A percentile compares a stretch with the other conserved stretches of the same genome.
phyloP scores from a whole-genome alignment of 1,140 invertebrate genomes.

The Drosophila ercepeae region DNA sequence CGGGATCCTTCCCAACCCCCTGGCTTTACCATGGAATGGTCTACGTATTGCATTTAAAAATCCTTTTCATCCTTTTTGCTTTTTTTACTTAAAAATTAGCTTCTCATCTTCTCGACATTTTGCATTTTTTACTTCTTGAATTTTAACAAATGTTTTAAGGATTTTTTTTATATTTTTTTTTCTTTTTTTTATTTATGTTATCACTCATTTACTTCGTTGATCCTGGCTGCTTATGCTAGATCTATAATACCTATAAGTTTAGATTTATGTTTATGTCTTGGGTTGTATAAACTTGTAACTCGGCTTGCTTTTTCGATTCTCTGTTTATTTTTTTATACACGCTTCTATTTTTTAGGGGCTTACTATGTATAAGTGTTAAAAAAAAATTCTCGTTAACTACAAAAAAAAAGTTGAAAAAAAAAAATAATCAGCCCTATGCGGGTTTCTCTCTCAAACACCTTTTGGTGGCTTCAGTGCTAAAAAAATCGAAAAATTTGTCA shows the following conservation, averaged over 20 bases:
- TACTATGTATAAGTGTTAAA: conserved; percentile 34
- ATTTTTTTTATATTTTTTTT: conserved; percentile 10
- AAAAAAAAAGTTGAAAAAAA: conserved; percentile 48
- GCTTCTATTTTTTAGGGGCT: conserved; percentile 16
- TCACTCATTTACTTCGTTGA: conserved; percentile 83
- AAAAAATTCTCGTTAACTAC: conserved; percentile 65
- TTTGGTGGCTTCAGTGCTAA: not conserved
- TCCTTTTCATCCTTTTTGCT: conserved; percentile 3
- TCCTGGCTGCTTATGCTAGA: conserved; percentile 74
- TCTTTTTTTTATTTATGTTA: conserved; percentile 49
- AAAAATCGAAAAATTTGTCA: not conserved
- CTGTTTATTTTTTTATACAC: conserved; percentile 28
- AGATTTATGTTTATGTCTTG: conserved; percentile 36
- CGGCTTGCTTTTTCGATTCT: not conserved
- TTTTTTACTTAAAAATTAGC: conserved; percentile 1
- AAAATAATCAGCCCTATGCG: conserved; percentile 11
- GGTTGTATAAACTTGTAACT: conserved; percentile 26
- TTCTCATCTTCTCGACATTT: not conserved
- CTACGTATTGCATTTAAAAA: conserved; percentile 70
- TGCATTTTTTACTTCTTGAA: not conserved
- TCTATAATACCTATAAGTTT: conserved; percentile 44
- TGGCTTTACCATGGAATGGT: conserved; percentile 39
- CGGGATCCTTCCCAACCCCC: conserved; percentile 6
- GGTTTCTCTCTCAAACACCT: not conserved
- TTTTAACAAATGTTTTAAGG: conserved; percentile 27